Evolutionary conservation across 2,113 vertebrate genomes (phyloP), one percentile per base, ranked within the genome.

Genomic region (Panthera uncia): DNA sequence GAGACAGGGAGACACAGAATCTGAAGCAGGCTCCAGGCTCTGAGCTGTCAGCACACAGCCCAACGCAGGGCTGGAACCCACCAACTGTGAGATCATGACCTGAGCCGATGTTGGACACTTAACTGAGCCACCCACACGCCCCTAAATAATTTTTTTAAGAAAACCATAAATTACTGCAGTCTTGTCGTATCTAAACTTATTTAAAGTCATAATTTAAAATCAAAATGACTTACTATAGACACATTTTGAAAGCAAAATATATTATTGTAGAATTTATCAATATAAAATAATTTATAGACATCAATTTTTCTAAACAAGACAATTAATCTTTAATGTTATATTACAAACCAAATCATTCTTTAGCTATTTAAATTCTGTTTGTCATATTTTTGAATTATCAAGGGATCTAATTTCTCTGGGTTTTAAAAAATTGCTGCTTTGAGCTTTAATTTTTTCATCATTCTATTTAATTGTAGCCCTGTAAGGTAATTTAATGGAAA

Each of bases 401-500:
- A 92, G 50, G 76, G 98, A 98, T 96, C 25, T 29, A 97, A 98
- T 98, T 98, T 98, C 97, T 98, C 83, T 87, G 66, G 65, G 92
- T 83, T 98, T 91, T 91, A 98, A 98, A 98, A 94, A 97, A 95
- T 79, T 97, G 80, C 95, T 98, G 79, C 82, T 98, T 74, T 82
- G 91, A 98, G 89, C 8, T 95, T 89, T 97, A 65, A 65, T 95
- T 97, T 97, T 98, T 98, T 97, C 94, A 97, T 98, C 96, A 97
- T 97, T 98, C 95, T 98, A 98, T 98, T 98, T 98, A 98, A 98
- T 98, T 98, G 97, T 98, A 97, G 91, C 90, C 90, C 94, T 98
- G 89, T 98, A 98, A 99, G 98, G 98, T 98, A 98, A 98, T 98
- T 98, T 98, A 98, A 97, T 97, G 94, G 95, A 98, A 96, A 98